Conservation (phyloP, 2,113 vertebrate genomes). For the Anser cygnoides region DNA sequence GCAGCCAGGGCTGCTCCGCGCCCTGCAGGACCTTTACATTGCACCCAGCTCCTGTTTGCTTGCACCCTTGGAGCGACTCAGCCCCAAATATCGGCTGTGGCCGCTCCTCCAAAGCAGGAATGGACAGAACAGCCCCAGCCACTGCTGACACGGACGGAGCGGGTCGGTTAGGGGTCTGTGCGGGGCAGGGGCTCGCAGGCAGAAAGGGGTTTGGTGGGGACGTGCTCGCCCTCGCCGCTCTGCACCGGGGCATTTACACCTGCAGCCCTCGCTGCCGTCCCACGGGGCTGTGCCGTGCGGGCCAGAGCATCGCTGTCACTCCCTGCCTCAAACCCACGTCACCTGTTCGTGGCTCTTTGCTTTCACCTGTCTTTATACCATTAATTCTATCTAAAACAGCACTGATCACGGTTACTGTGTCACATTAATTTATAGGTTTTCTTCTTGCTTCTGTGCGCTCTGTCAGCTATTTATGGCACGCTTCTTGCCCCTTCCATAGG, state of each 20-base stretch:
- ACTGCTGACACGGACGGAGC: neutral
- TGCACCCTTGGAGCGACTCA: neutral
- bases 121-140: neutral
- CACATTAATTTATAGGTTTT: slow-evolving; percentile 40
- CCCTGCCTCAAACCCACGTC: neutral
- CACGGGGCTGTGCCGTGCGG: no score
- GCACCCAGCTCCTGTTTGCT: neutral
- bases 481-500: slow-evolving; percentile 33
- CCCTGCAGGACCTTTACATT: accelerated
- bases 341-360: neutral
- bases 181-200: no score
- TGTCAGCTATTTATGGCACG: neutral
- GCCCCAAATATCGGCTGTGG: neutral
- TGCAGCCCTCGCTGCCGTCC: neutral
- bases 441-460: slow-evolving; percentile 10
- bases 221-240: no score
- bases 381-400: neutral
- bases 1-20: neutral
- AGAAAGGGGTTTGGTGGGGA: neutral
- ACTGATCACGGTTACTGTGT: neutral
- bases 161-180: accelerated
- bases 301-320: neutral
- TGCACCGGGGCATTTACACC: neutral
- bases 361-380: neutral
- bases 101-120: neutral